Conservation (phyloP, 2,797 vertebrate species). For the Hyperoplus immaculatus region DNA sequence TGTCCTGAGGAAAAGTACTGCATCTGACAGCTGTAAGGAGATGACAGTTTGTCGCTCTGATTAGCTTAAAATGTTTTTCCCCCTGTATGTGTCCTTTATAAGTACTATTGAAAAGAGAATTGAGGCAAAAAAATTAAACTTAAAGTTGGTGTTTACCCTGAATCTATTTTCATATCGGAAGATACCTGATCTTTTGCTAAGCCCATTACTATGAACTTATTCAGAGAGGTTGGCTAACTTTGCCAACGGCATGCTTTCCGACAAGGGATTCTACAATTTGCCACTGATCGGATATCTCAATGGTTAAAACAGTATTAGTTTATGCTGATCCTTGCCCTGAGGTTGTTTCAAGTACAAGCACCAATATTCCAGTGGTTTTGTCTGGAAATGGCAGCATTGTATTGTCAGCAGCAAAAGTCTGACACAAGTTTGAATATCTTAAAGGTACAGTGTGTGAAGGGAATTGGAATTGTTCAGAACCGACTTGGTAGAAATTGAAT, state of each 20-base stretch:
- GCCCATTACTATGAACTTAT: constrained; percentile 10
- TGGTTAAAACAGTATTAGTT: constrained; percentile 37
- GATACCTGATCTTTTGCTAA: constrained; percentile 1
- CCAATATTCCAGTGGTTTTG: not conserved
- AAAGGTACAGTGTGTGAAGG: no score
- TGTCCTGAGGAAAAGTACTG: constrained; percentile 53
- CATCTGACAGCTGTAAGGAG: constrained; percentile 55
- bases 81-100: constrained; percentile 16
- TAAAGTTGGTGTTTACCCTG: constrained; percentile 8
- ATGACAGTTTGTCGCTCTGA: constrained; percentile 53
- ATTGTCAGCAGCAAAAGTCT: not conserved
- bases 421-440: not conserved
- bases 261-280: constrained; percentile 21
- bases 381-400: not conserved
- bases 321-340: constrained; percentile 20
- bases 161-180: constrained; percentile 19
- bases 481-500: no score
- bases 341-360: constrained; percentile 26
- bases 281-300: constrained; percentile 33
- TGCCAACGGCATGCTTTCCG: constrained; percentile 11
- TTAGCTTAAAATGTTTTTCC: constrained; percentile 20
- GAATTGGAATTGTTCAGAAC: no score
- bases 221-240: constrained; percentile 11
- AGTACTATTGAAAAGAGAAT: constrained; percentile 17
- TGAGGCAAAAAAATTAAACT: not conserved